Conservation (phyloP, 2,888 invertebrate species). For the Lydus trimaculatus region DNA sequence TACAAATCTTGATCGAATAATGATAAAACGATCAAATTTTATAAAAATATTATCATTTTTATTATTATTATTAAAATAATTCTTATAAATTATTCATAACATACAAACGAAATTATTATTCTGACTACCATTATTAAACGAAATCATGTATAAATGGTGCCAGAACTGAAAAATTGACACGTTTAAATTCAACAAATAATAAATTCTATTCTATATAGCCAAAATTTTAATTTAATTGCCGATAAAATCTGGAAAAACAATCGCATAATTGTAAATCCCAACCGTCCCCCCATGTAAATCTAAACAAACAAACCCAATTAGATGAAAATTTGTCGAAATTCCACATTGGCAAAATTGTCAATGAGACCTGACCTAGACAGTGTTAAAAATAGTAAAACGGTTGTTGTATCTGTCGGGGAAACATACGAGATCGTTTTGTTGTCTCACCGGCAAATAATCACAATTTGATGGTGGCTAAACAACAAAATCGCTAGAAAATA, state of each 20-base stretch:
- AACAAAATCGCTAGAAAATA: no score
- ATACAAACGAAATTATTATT: constrained; percentile 7
- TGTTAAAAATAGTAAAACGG: no score
- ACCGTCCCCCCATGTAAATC: no score
- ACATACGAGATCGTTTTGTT: no score
- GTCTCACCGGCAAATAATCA: not conserved
- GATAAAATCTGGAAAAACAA: not conserved
- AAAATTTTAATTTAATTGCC: not conserved
- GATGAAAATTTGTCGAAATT: not conserved
- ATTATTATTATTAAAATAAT: constrained; percentile 19
- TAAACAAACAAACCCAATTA: no score
- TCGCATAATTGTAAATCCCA: no score
- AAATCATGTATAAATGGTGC: constrained; percentile 16
- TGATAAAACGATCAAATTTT: constrained; percentile 8
- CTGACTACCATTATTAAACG: constrained; percentile 17
- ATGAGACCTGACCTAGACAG: no score
- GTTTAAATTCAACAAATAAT: constrained; percentile 24
- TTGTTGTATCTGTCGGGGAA: no score
- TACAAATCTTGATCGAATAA: constrained; percentile 7
- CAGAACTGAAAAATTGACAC: constrained; percentile 24
- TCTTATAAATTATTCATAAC: constrained; percentile 21
- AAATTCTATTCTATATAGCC: constrained; percentile 21
- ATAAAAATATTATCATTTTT: constrained; percentile 10
- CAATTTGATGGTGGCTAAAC: no score
- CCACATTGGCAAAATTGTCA: not conserved